phyloP scores from a whole-genome alignment of 2,797 vertebrate genomes.

The Crax fasciolata region DNA sequence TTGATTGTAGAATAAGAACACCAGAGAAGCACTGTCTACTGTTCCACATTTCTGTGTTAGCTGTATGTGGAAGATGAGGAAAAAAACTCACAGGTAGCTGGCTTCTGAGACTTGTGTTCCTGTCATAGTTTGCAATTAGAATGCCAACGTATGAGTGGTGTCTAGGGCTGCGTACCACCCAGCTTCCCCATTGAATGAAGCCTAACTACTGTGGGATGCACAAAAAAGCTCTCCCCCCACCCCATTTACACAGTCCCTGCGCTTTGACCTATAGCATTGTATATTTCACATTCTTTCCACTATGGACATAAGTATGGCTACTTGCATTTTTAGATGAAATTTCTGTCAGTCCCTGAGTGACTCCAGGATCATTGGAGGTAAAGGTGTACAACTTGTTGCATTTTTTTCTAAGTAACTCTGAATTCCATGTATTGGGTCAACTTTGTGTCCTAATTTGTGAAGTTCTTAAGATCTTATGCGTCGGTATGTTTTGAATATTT shows the following conservation, averaged over 20 bases:
- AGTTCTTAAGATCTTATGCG: neutral
- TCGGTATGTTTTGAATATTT: neutral
- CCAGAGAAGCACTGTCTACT: neutral
- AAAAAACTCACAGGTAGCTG: neutral
- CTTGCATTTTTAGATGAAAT: neutral
- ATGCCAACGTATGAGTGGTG: neutral
- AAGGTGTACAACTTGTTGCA: neutral
- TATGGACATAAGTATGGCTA: neutral
- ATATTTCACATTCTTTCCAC: neutral
- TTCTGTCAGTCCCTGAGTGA: neutral
- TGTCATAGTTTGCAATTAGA: neutral
- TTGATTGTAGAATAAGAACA: neutral
- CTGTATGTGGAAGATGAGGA: neutral
- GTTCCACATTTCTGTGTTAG: fast-evolving
- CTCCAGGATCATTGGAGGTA: neutral
- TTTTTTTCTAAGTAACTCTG: neutral
- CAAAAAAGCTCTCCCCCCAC: neutral
- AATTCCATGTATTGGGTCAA: neutral
- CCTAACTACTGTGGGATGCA: neutral
- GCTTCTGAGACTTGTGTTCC: neutral
- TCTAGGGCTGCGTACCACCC: neutral
- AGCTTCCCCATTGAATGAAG: neutral
- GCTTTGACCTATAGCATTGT: neutral
- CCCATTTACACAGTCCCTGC: neutral
- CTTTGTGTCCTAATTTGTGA: neutral